A percentile compares a stretch with the other conserved stretches of the same genome.
These are phyloP conservation scores for Heliconius ethilla DNA, from an alignment of 2,888 invertebrate genomes.

Conservation along the genomic window DNA sequence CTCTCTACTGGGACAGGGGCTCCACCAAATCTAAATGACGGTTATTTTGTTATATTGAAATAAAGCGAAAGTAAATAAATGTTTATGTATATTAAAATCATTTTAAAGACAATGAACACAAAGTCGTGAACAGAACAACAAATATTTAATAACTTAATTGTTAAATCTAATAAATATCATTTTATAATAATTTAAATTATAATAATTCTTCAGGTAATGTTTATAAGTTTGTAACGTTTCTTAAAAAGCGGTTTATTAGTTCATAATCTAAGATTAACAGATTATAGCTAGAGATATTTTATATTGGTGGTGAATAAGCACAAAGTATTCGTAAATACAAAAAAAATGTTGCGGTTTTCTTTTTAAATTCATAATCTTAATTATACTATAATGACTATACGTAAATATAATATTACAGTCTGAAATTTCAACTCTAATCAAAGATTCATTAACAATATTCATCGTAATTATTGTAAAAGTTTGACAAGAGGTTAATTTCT, in stretches of 20 bases:
- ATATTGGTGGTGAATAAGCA: neutral
- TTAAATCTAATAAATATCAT: no score
- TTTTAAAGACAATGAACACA: neutral
- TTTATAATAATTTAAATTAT: no score
- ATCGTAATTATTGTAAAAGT: no score
- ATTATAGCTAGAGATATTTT: neutral
- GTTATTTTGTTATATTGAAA: neutral
- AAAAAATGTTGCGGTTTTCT: no score
- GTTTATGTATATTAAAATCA: neutral
- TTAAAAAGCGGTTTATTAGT: neutral
- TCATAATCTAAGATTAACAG: slow-evolving; percentile 1
- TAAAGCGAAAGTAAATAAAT: neutral
- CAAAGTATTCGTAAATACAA: neutral
- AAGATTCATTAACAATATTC: no score
- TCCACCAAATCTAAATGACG: slow-evolving; percentile 87
- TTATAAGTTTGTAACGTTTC: neutral
- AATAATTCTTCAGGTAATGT: neutral
- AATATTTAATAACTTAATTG: no score
- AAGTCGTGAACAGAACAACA: no score
- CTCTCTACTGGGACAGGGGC: slow-evolving; percentile 89
- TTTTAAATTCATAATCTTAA: no score
- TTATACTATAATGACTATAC: no score
- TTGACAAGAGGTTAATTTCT: no score
- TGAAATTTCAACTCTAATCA: no score
- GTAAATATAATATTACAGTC: no score